Percentiles rank a stretch among this genome's conserved stretches.
phyloP scores from a whole-genome alignment of 2,797 vertebrate genomes.

The Gadopsis marmoratus region DNA sequence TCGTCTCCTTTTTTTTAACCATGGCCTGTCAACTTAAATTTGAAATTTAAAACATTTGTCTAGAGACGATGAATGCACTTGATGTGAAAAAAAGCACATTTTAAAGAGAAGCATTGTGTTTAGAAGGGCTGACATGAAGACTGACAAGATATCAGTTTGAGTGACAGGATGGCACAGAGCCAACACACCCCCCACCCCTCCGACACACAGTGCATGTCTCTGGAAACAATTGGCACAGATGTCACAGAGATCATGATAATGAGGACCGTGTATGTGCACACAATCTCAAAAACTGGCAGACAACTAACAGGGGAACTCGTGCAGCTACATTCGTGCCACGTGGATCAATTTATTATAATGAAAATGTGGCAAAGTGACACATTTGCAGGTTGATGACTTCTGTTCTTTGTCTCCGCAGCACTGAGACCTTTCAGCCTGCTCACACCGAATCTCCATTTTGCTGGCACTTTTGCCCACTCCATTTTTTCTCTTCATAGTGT shows the following conservation, averaged over 20 bases:
- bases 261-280: constrained; percentile 25
- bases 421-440: constrained; percentile 25
- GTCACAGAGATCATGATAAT: constrained; percentile 52
- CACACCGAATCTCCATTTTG: constrained; percentile 34
- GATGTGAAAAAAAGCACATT: background rate
- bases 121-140: constrained; percentile 10
- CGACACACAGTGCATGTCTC: constrained; percentile 20
- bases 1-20: background rate
- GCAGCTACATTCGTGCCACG: background rate
- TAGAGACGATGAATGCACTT: background rate
- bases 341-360: constrained; percentile 27
- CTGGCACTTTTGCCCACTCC: constrained; percentile 23
- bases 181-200: background rate
- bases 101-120: constrained; percentile 17
- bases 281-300: constrained; percentile 5
- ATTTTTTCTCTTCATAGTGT: constrained; percentile 28
- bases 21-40: background rate
- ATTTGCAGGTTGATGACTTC: constrained; percentile 41
- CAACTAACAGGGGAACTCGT: background rate
- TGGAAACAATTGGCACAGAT: constrained; percentile 27
- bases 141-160: constrained; percentile 35
- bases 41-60: background rate
- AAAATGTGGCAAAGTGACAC: constrained; percentile 38
- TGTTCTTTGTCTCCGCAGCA: constrained; percentile 23
- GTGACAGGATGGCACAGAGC: constrained; percentile 30